Conservation (phyloP, 92 coral and sea anemone genomes). For the Siderastrea radians region DNA sequence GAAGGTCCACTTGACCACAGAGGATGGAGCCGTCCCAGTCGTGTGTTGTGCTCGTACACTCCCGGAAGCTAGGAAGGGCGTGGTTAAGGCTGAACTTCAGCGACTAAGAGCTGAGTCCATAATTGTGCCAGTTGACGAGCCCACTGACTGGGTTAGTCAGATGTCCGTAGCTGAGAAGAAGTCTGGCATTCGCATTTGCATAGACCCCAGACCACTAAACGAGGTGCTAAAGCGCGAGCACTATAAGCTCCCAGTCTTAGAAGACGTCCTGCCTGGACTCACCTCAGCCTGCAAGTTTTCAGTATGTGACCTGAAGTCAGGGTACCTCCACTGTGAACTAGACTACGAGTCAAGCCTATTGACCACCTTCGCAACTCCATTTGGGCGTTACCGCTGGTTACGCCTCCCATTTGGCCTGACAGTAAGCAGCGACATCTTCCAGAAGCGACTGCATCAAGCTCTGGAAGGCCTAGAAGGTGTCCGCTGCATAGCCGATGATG, state of each 20-base stretch:
- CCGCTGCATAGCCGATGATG: constrained; percentile 10
- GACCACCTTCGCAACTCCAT: constrained; percentile 24
- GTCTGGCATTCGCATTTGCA: too few relatives aligned
- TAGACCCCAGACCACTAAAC: too few relatives aligned
- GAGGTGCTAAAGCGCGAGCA: too few relatives aligned
- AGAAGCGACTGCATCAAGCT: constrained; percentile 20
- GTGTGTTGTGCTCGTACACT: background rate
- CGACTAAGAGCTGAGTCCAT: background rate
- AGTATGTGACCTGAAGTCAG: background rate
- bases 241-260: too few relatives aligned
- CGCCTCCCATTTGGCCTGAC: constrained; percentile 15
- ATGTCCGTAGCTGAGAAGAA: too few relatives aligned
- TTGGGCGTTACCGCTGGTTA: background rate
- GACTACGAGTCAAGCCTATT: background rate
- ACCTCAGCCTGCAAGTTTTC: too few relatives aligned
- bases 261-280: too few relatives aligned
- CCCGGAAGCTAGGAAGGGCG: background rate
- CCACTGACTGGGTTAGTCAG: too few relatives aligned
- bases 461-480: constrained; percentile 18
- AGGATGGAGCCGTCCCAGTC: constrained; percentile 2
- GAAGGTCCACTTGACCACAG: too few relatives aligned
- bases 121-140: too few relatives aligned
- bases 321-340: constrained; percentile 8
- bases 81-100: constrained; percentile 28
- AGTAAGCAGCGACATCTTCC: constrained; percentile 25